Evolutionary conservation across 2,113 vertebrate genomes (phyloP).

Genomic region (Cyphomyrus plagiostoma): DNA sequence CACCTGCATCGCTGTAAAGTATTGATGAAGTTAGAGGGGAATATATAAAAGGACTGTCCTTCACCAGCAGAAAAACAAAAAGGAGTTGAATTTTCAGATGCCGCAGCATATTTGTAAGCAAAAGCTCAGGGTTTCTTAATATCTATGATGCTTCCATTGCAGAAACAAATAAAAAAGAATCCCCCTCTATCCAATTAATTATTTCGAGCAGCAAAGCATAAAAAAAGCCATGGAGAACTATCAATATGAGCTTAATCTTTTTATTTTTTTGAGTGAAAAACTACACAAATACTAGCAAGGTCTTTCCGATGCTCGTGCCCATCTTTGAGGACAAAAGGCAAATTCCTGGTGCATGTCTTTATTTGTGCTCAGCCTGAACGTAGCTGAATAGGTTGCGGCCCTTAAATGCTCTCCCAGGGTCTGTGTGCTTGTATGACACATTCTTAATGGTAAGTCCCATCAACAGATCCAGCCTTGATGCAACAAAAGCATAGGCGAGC

Average conservation of each 20-base stretch:
- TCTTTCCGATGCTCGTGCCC: background rate
- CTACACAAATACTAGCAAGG: slow-evolving; percentile 6
- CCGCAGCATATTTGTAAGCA: background rate
- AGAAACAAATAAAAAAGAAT: background rate
- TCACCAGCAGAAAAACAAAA: background rate
- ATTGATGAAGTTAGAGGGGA: background rate
- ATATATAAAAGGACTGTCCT: background rate
- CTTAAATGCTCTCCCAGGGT: background rate
- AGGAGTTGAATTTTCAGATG: background rate
- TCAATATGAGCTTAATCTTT: background rate
- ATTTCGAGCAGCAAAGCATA: background rate
- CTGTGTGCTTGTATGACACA: background rate
- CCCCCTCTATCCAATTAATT: background rate
- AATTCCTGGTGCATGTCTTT: background rate
- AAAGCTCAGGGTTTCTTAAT: background rate
- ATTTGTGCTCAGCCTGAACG: background rate
- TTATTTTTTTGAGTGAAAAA: background rate
- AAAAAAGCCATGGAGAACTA: background rate
- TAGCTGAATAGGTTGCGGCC: background rate
- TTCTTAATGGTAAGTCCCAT: slow-evolving; percentile 13
- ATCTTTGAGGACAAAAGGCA: slow-evolving; percentile 12
- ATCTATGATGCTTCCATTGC: background rate
- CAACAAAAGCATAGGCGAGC: background rate
- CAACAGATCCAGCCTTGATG: background rate
- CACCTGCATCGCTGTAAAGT: background rate